Conservation (phyloP, 2,888 invertebrate species). For the Agrypnus murinus region DNA sequence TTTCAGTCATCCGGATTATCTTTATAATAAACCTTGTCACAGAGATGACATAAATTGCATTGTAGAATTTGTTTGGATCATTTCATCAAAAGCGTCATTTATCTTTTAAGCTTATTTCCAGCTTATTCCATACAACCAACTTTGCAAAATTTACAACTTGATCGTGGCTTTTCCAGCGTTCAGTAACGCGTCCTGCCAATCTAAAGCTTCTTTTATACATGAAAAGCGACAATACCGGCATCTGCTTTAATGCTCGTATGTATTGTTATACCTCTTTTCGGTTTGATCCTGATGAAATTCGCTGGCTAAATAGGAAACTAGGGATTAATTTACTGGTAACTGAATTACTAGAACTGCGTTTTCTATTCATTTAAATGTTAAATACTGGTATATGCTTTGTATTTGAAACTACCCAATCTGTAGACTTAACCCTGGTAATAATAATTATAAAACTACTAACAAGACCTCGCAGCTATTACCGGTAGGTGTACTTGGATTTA, state of each 20-base stretch:
- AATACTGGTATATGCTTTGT: too few relatives aligned
- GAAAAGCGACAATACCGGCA: conserved; percentile 9
- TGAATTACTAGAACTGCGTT: neutral
- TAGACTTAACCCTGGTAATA: neutral
- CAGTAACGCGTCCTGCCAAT: conserved; percentile 15
- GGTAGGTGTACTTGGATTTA: neutral
- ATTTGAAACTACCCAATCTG: too few relatives aligned
- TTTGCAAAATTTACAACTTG: conserved; percentile 30
- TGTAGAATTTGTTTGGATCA: conserved; percentile 43
- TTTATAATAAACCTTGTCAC: conserved; percentile 53
- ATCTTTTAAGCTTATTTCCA: conserved; percentile 42
- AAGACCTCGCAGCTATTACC: neutral
- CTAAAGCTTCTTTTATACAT: conserved; percentile 21
- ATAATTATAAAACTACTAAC: conserved; percentile 1
- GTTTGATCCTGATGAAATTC: neutral
- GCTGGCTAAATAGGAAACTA: neutral
- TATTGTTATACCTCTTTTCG: conserved; percentile 13
- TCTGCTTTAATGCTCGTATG: conserved; percentile 6
- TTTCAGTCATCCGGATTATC: conserved; percentile 53
- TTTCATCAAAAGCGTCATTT: conserved; percentile 40
- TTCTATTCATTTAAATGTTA: too few relatives aligned
- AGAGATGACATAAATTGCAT: conserved; percentile 43
- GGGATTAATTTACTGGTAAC: neutral
- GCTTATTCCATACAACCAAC: conserved; percentile 32
- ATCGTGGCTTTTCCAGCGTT: conserved; percentile 16